Base-by-base conservation (phyloP, 2,113 vertebrate species). In the Eupsittula cactorum region DNA sequence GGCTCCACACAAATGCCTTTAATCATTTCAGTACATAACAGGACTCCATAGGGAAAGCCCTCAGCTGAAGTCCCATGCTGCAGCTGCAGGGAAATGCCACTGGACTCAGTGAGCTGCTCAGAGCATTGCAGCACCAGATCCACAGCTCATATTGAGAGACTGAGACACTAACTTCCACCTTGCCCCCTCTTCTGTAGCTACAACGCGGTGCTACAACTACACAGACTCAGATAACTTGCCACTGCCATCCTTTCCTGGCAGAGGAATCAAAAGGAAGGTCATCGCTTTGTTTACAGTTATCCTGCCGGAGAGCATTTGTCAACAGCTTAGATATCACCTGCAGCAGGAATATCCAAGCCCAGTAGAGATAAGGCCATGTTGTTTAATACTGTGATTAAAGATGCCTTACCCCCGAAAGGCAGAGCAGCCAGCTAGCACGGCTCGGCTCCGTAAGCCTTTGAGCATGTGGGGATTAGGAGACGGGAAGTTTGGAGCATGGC, bases 301-400 rank as follows among this genome's bases (percentile, higher is more conserved):
- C 46, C 93, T 81, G 86, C 65, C 42, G 89, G 90, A 94, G 37
- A 90, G 81, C 84, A 65, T 67, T 95, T 92, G 90, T 92, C 94
- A 93, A 84, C 92, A 96, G 88, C 93, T 95, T 62, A 75, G 76
- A 2, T 70, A 93, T 65, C 88, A 97, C 95, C 96, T 92, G 86
- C 88, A 85, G 95, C 93, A 95, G 31, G 62, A 97, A 94, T 83
- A 94, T 27, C 95, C 95, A 77, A 95, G 84, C 64, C 96, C 92
- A 67, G 12, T 0, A 60, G 88, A 96, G 95, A 93, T 92, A 93
- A 96, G 93, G 93, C 59, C 47, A 7, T 3, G 59, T 9, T 65
- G 60, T 88, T 94, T 88, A 94, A 90, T n/a, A 25, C 50, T 8
- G 31, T 28, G 53, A 84, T 92, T 92, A 94, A 88, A 80, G 82